Evolutionary conservation across 2,888 invertebrate genomes (phyloP), one percentile per base, ranked within the genome.

Genomic region (Antheraea yamamai): DNA sequence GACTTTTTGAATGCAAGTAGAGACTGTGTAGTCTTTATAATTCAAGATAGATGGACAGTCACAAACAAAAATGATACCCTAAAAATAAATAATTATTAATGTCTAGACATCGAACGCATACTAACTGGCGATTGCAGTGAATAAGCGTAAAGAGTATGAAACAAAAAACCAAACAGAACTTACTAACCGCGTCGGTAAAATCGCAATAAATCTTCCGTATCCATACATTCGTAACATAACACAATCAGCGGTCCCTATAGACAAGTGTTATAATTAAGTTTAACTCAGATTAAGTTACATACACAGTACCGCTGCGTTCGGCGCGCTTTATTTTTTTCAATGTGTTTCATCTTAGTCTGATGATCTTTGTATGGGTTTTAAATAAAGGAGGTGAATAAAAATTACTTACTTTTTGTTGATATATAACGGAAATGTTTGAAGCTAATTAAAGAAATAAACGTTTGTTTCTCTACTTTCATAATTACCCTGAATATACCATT

Each of bases 221-320:
- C 83, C 83, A 84, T 87, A 85, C 88, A 90, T 83, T 89, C 89
- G 87, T 89, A 92, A 91, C 89, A 87, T 89, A 92, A 91, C 90
- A 90, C 90, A 88, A 84, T 86, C 86, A 82, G 83, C 85, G 84
- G 83, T 88, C 84, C 82, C 87, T 91, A 91, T 89, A 91, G 89
- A 89, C 92, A 91, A 92, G 91, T 91, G 92, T 92, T 94, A 93
- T 93, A 93, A 94, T 94, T 94, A 93, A 93, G 92, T 91, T 90
- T 85, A 89, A 88, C 84, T 88, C 83, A 82, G 73, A 75, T 77
- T 82, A 78, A 80, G 26, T 80, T 77, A 79, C 77, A 81, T 85
- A 90, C 90, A 88, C 85, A 90, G 80, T 82, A 88, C 73, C 71
- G 72, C 30, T 73, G 55, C 72, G 74, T 68, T 72, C 68, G 73